phyloP scores from a whole-genome alignment of 2,888 invertebrate species.

The Drosophila tanythrix region DNA sequence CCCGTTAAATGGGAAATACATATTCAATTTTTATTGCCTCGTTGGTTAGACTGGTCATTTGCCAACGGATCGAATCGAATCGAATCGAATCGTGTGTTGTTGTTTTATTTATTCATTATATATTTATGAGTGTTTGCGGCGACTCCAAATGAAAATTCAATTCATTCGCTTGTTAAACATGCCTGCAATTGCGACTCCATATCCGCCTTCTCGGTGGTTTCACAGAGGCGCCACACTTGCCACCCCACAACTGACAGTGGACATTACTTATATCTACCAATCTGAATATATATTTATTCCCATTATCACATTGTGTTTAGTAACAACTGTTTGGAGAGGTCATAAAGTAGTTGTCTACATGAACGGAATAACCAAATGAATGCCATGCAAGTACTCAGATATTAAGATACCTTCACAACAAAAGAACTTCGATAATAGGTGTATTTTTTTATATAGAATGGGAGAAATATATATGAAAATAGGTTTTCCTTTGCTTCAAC shows the following conservation, averaged over 20 bases:
- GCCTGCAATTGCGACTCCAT: slow-evolving; percentile 19
- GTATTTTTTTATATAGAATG: neutral
- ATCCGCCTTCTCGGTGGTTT: slow-evolving; percentile 38
- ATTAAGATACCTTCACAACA: neutral
- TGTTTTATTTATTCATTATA: slow-evolving; percentile 62
- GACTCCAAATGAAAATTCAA: slow-evolving; percentile 63
- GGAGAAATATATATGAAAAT: neutral
- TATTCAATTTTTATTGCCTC: slow-evolving; percentile 24
- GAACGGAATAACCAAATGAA: slow-evolving; percentile 20
- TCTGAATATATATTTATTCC: neutral
- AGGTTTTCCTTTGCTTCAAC: too few species aligned
- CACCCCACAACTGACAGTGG: slow-evolving; percentile 4
- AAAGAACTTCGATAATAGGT: neutral
- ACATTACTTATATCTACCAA: neutral
- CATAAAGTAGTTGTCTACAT: slow-evolving; percentile 16
- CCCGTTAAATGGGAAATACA: slow-evolving; percentile 18
- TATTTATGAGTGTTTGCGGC: slow-evolving; percentile 63
- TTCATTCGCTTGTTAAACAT: slow-evolving; percentile 50
- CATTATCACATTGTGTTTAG: neutral
- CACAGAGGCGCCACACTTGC: slow-evolving; percentile 46
- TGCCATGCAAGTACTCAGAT: neutral
- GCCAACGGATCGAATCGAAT: neutral
- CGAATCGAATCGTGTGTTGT: neutral
- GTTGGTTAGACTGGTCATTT: slow-evolving; percentile 30
- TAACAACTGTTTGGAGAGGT: neutral